Conservation (phyloP, 2,113 vertebrate species). For the Notothenia rossii region DNA sequence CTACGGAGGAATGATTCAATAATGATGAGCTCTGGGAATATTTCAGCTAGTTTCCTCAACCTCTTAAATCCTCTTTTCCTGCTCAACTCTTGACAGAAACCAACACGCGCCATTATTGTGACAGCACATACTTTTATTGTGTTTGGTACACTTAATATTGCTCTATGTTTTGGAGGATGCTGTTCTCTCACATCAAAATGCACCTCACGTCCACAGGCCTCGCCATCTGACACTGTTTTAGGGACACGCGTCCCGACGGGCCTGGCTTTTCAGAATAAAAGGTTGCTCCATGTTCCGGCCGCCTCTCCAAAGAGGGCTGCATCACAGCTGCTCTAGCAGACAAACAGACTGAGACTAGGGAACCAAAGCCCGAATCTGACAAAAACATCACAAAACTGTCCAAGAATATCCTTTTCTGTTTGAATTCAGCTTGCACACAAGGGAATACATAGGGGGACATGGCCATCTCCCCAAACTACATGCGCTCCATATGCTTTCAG, state of each 20-base stretch:
- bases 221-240: slow-evolving; percentile 55
- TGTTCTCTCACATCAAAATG: slow-evolving; percentile 61
- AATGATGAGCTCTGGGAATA: slow-evolving; percentile 59
- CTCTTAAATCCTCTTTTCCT: slow-evolving; percentile 50
- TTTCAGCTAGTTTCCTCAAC: slow-evolving; percentile 34
- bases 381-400: slow-evolving; percentile 54
- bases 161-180: slow-evolving; percentile 28
- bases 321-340: slow-evolving; percentile 64
- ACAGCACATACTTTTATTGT: slow-evolving; percentile 30
- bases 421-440: slow-evolving; percentile 22
- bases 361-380: slow-evolving; percentile 57
- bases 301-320: slow-evolving; percentile 56
- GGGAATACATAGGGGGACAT: slow-evolving; percentile 41
- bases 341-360: slow-evolving; percentile 44
- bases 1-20: slow-evolving; percentile 41
- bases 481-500: slow-evolving; percentile 53
- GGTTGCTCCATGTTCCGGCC: slow-evolving; percentile 50
- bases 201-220: slow-evolving; percentile 49
- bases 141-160: slow-evolving; percentile 10
- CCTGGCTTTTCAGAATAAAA: slow-evolving; percentile 62
- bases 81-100: slow-evolving; percentile 20
- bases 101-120: slow-evolving; percentile 33
- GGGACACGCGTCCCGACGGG: slow-evolving; percentile 43
- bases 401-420: slow-evolving; percentile 59
- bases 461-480: slow-evolving; percentile 38